Base-by-base conservation (phyloP, 92 coral and sea anemone genomes). In the Actinostola sp. region DNA sequence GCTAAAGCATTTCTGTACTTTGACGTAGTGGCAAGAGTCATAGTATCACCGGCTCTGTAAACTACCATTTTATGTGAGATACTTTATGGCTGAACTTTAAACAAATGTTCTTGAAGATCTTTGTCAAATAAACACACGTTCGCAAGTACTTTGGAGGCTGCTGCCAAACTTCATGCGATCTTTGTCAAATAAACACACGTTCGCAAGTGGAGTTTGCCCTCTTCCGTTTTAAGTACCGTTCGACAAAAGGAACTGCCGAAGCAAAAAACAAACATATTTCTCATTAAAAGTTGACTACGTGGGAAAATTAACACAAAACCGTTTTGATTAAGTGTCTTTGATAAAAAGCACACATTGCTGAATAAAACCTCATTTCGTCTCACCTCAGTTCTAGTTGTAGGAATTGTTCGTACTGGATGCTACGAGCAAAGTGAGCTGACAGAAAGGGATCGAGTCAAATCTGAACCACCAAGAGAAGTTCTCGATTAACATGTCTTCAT, bases 171-270 rank as follows among this genome's bases (percentile, higher is more conserved):
- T 36, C 42, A 36, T 27, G 38, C 36, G 28, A 29, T 27, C 38
- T 57, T 57, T 57, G 17, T 17, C 63, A 57, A 57, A 57, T 27
- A 57, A 57, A 57, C 39, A 57, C 63, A 57, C 6, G 13, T 23
- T 4, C 3, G 2, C 1, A 29, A 57, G 39, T 57, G 31, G 5
- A 4, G 2, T 24, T 54, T 25, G 21, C 15, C 3, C 4, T n/a
- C 38, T 57, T 57, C 63, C 63, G 39, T 57, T 57, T 27, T 16
- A 57, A 36, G 11, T 16, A 20, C 3, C 39, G 27, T 57, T 14
- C 13, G 27, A 27, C 7, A 23, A 15, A 57, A 57, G 27, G 27
- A 30, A 23, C 39, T 27, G 63, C 27, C 39, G 39, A 4, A 27
- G 19, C 4, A 27, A 3, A 27, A 30, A 29, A 30, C 63, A 57